Evolutionary conservation across 2,888 invertebrate genomes (phyloP).

Genomic region (Julus scanicus): DNA sequence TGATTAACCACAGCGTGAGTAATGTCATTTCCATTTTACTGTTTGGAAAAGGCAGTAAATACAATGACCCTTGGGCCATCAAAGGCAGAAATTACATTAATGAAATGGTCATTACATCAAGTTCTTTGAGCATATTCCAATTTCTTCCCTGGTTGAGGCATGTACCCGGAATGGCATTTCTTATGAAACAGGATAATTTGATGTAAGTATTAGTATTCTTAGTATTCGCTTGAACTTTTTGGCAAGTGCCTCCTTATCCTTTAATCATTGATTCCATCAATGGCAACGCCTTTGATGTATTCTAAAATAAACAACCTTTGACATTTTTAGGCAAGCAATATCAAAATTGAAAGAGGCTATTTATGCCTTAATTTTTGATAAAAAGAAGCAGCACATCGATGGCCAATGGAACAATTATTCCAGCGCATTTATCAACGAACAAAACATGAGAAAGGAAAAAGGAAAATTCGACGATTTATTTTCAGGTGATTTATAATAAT

Average conservation of each 20-base stretch:
- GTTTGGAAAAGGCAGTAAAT: conserved; percentile 46
- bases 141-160: conserved; percentile 54
- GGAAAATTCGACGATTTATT: background rate
- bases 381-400: background rate
- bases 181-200: background rate
- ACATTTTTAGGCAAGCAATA: background rate
- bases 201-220: no score
- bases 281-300: no score
- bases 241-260: no score
- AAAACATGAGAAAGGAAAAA: background rate
- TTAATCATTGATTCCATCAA: background rate
- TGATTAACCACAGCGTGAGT: background rate
- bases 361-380: background rate
- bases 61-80: conserved; percentile 47
- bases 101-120: background rate
- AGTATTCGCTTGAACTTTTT: no score
- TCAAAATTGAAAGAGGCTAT: background rate
- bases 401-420: background rate
- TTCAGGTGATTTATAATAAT: no score
- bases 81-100: background rate
- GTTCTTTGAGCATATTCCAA: background rate
- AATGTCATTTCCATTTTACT: conserved; percentile 44
- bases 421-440: background rate
- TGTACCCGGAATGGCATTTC: background rate
- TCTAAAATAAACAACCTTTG: no score